Base-by-base conservation (phyloP, 2,797 vertebrate genomes). In the Mus minutoides region DNA sequence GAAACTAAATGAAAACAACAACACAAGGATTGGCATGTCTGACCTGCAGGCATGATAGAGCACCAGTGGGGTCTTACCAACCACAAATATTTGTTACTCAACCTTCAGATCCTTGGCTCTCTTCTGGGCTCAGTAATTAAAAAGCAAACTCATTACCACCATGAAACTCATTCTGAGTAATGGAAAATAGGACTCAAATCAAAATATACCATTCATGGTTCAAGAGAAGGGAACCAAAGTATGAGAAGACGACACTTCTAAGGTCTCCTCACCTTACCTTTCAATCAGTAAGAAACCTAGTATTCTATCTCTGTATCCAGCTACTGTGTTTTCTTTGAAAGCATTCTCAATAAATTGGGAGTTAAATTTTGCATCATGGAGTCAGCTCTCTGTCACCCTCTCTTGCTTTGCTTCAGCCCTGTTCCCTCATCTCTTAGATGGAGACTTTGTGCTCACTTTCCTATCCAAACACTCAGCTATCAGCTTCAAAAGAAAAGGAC, bases 151-250 rank as follows among this genome's bases (percentile, higher is more conserved):
- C 6, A 2, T 95, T 94, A 71, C 92, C 85, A 91, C 37, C 83
- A 67, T 94, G 69, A 89, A 80, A 93, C 34, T 96, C 90, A 76
- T 22, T 78, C 80, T 94, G 92, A 94, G 78, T 80, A 71, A 96
- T 89, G 49, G 29, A 22, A 96, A 94, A 94, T 92, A 88, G 31
- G 24, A 88, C 96, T 97, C 95, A 96, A 91, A 96, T 97, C 64
- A 94, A 96, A 94, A 95, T 29, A 64, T 31, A 92, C 13, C 31
- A 19, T 29, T 71, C 84, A 8, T 76, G 40, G 91, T 88, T 77
- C 95, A 78, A 97, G 82, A 96, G 90, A 96, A 92, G 29, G 37
- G 71, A 96, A 46, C 13, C 34, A 86, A 69, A 80, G 69, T 71
- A 43, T 88, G 71, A 95, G 40, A 90, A 79, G 9, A 34, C 21